Evolutionary conservation across 2,797 vertebrate species (phyloP), one percentile per base, ranked within the genome.

Genomic region (Pachyuromys duprasi): DNA sequence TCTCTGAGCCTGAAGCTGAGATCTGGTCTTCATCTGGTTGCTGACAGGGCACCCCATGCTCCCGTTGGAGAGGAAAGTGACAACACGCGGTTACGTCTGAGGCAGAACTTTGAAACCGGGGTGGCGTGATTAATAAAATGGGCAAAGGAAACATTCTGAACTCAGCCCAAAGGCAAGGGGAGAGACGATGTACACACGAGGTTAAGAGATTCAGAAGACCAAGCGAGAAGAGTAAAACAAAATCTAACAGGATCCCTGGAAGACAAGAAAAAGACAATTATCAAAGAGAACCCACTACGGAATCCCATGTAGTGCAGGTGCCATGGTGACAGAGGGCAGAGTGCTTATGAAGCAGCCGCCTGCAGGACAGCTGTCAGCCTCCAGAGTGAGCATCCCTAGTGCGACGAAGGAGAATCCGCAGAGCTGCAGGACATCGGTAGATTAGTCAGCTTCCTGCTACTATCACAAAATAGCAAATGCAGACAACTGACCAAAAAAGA

Each of bases 231-330:
- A 6, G 36, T 63, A 62, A 78, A 74, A 55, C 28, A 13, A 39
- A 79, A 75, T 67, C 36, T 60, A 93, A 95, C 45, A 69, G 69
- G 89, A 79, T 45, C 63, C 93, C 86, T 79, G 28, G 12, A 80
- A 89, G 53, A 70, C 6, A 8, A 82, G 83, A 83, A 89, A 89
- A 94, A 93, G 75, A 62, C 18, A 90, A 62, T 76, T 78, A 83
- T 72, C 76, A 84, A 63, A 65, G 26, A 84, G 89, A 84, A 57
- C 20, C 49, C 31, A 9, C 76, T 78, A 76, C 65, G 79, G 74
- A 39, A 62, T 78, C 90, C 93, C 39, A 94, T 53, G 87, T 53
- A 69, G 18, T 63, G 12, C 5, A 88, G 42, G 55, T 24, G 14
- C 18, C 74, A 17, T 31, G 45, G 55, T 87, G 69, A 90, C 62